Evolutionary conservation across 2,113 vertebrate genomes (phyloP).

Genomic region (Halichoerus grypus): DNA sequence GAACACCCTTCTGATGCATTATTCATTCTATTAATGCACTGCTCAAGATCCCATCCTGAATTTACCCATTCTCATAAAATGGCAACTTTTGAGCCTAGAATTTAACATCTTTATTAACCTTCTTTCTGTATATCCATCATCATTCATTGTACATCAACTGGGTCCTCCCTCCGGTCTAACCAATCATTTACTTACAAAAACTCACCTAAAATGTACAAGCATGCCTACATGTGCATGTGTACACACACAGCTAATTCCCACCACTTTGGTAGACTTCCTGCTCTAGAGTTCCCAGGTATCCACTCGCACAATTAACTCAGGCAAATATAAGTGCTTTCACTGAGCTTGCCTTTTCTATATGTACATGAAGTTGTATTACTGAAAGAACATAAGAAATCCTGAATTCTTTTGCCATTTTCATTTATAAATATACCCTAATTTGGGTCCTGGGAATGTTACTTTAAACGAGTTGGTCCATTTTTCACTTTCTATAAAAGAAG

Average conservation of each 20-base stretch:
- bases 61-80: neutral
- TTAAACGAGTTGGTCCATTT: neutral
- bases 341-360: neutral
- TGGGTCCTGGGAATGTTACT: neutral
- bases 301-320: neutral
- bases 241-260: neutral
- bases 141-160: conserved; percentile 17
- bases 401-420: neutral
- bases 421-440: neutral
- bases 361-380: neutral
- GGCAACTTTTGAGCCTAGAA: neutral
- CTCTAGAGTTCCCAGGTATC: neutral
- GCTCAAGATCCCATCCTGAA: neutral
- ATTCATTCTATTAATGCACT: neutral
- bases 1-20: neutral
- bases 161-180: neutral
- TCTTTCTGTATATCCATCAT: neutral
- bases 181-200: neutral
- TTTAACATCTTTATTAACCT: neutral
- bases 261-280: neutral
- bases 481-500: neutral
- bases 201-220: neutral
- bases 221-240: neutral
- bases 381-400: neutral
- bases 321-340: neutral